phyloP scores from a whole-genome alignment of 2,113 vertebrate species.

The Lutjanus erythropterus region DNA sequence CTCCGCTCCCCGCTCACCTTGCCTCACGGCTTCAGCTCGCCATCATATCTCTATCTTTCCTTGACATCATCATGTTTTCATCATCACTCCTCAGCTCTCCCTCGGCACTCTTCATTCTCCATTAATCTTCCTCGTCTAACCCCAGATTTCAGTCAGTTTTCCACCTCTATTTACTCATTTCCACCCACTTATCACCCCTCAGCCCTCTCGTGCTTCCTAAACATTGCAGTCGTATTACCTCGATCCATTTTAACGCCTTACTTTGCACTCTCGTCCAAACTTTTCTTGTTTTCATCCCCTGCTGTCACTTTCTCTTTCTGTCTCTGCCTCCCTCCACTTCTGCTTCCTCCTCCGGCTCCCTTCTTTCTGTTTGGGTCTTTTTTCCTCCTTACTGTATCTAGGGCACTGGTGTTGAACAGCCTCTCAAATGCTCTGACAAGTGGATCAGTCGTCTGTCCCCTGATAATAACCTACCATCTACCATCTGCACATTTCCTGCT shows the following conservation, averaged over 20 bases:
- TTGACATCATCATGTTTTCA: slow-evolving; percentile 58
- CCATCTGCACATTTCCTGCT: slow-evolving; percentile 63
- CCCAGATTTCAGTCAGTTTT: slow-evolving; percentile 56
- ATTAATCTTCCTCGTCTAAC: slow-evolving; percentile 60
- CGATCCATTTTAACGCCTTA: slow-evolving; percentile 24
- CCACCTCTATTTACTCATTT: slow-evolving; percentile 61
- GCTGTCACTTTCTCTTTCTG: slow-evolving; percentile 58
- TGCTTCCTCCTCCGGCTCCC: slow-evolving; percentile 25
- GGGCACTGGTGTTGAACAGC: slow-evolving; percentile 66
- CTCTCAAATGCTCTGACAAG: slow-evolving; percentile 74
- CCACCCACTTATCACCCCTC: slow-evolving; percentile 57
- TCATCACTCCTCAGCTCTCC: slow-evolving; percentile 45
- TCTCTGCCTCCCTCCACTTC: slow-evolving; percentile 21
- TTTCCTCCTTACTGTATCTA: slow-evolving; percentile 63
- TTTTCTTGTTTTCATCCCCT: slow-evolving; percentile 34
- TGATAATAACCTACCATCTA: slow-evolving; percentile 68
- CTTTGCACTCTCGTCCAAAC: slow-evolving; percentile 52
- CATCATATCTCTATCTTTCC: slow-evolving; percentile 40
- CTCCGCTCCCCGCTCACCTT: slow-evolving; percentile 24
- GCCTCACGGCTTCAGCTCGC: slow-evolving; percentile 28
- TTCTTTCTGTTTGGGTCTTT: slow-evolving; percentile 28
- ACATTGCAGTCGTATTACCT: slow-evolving; percentile 42
- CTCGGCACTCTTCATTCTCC: slow-evolving; percentile 33
- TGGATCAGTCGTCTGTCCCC: slow-evolving; percentile 74
- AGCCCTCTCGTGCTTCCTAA: slow-evolving; percentile 23